phyloP scores from a whole-genome alignment of 2,888 invertebrate species.

The Phortica okadai region DNA sequence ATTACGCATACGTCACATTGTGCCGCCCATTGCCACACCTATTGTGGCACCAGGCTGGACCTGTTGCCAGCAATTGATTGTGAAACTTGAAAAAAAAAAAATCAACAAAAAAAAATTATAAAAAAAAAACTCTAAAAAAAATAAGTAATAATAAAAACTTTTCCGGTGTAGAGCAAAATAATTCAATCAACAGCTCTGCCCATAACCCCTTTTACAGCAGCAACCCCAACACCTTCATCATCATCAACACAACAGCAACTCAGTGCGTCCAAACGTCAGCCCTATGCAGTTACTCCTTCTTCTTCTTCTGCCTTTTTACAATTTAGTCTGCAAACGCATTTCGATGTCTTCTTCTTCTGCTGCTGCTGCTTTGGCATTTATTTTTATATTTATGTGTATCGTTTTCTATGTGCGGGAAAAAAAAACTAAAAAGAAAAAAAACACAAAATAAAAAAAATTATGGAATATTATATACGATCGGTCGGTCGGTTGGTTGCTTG shows the following conservation, averaged over 20 bases:
- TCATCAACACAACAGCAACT: not conserved
- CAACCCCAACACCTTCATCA: slow-evolving; percentile 6
- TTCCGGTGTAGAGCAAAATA: slow-evolving; percentile 29
- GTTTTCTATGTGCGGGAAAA: slow-evolving; percentile 13
- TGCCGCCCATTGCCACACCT: not conserved
- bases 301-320: not conserved
- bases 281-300: not conserved
- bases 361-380: slow-evolving; percentile 13
- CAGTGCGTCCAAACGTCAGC: not conserved
- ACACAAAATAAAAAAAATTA: slow-evolving; percentile 14
- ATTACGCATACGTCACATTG: slow-evolving; percentile 29
- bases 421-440: not conserved
- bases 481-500: not conserved
- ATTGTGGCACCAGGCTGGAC: not conserved
- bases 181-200: slow-evolving; percentile 56
- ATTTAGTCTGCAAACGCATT: not conserved
- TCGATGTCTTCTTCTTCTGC: not conserved
- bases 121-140: slow-evolving; percentile 52
- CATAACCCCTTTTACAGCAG: not conserved
- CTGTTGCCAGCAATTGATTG: slow-evolving; percentile 30
- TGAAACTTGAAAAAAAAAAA: slow-evolving; percentile 25
- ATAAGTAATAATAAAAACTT: slow-evolving; percentile 46
- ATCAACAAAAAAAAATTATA: slow-evolving; percentile 2
- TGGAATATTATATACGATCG: slow-evolving; percentile 33
- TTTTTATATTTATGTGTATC: slow-evolving; percentile 25